These are phyloP conservation scores for Andrena chrysosceles DNA, from an alignment of 2,888 invertebrate genomes.

Conservation along the genomic window DNA sequence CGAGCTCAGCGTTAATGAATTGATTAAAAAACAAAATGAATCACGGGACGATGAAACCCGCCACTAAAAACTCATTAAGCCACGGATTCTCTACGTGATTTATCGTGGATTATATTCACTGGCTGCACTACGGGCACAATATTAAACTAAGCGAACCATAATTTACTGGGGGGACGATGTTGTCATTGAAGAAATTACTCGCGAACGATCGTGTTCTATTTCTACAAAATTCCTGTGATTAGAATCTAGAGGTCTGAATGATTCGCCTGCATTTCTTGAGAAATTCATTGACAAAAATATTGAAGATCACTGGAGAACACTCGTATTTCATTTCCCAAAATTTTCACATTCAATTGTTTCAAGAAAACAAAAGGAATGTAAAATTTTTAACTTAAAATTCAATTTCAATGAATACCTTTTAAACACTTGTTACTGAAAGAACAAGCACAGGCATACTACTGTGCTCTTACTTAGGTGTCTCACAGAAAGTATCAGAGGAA, in stretches of 20 bases:
- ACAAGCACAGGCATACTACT: no score
- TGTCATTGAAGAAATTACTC: constrained; percentile 55
- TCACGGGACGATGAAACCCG: constrained; percentile 71
- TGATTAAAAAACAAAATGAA: constrained; percentile 81
- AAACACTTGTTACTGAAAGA: no score
- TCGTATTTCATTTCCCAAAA: no score
- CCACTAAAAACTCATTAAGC: constrained; percentile 82
- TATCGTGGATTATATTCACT: constrained; percentile 82
- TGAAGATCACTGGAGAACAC: no score
- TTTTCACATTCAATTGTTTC: no score
- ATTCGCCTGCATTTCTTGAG: neutral
- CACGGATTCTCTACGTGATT: constrained; percentile 80
- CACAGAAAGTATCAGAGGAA: neutral
- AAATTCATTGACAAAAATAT: neutral
- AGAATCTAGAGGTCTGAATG: neutral
- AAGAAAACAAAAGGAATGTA: no score
- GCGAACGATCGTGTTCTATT: constrained; percentile 18
- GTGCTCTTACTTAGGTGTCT: no score
- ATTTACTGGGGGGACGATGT: constrained; percentile 54
- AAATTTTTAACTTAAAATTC: no score
- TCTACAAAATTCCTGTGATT: constrained; percentile 6
- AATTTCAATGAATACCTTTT: no score
- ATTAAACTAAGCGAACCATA: constrained; percentile 64
- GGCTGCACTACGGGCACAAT: constrained; percentile 72
- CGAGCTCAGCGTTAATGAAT: constrained; percentile 80